phyloP scores from a whole-genome alignment of 2,113 vertebrate species.

The Plotosus lineatus region DNA sequence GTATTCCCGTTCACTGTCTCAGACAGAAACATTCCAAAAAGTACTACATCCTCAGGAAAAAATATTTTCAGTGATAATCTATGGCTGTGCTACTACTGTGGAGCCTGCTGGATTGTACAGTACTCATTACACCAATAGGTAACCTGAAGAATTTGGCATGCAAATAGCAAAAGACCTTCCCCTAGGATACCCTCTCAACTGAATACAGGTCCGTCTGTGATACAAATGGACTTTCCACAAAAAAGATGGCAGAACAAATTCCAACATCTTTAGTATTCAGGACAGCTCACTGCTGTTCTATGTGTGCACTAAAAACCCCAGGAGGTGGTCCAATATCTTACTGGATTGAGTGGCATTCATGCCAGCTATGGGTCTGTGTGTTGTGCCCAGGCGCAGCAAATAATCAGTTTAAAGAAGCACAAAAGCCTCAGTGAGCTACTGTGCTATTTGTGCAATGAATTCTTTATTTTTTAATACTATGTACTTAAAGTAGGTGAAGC shows the following conservation, averaged over 20 bases:
- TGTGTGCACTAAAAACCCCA: slow-evolving; percentile 29
- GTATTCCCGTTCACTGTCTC: not conserved
- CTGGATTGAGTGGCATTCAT: slow-evolving; percentile 27
- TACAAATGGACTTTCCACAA: slow-evolving; percentile 17
- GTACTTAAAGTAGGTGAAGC: not conserved
- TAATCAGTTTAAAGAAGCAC: slow-evolving; percentile 21
- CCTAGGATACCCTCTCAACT: slow-evolving; percentile 14
- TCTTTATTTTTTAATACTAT: not conserved
- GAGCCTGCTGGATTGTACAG: not conserved
- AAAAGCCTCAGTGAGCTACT: slow-evolving; percentile 13
- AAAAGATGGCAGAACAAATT: slow-evolving; percentile 26
- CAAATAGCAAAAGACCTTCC: slow-evolving; percentile 9
- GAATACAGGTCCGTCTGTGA: not conserved
- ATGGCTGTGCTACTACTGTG: not conserved
- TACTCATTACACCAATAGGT: not conserved
- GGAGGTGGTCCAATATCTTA: slow-evolving; percentile 32
- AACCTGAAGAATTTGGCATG: slow-evolving; percentile 3
- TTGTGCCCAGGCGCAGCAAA: slow-evolving; percentile 6
- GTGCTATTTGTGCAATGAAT: not conserved
- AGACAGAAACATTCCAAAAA: not conserved
- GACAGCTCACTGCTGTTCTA: slow-evolving; percentile 31
- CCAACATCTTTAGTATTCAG: slow-evolving; percentile 35
- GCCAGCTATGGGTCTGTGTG: not conserved
- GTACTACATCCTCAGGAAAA: no score
- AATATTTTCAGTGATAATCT: not conserved